Conservation (phyloP, 2,113 vertebrate genomes). For the Thinocorus orbignyianus region DNA sequence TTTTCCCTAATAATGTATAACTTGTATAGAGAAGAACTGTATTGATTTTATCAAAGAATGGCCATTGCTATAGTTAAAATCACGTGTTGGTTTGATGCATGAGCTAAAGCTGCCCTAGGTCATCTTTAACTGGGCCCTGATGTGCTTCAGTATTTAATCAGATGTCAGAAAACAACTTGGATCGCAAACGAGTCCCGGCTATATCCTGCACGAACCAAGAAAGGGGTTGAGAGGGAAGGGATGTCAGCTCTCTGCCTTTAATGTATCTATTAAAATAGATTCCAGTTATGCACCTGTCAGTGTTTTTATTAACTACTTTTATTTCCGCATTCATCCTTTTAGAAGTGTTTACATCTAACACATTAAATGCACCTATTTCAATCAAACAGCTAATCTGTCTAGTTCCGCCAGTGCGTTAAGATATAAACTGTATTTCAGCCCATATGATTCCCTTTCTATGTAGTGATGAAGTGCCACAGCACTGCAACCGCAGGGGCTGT, state of each 20-base stretch:
- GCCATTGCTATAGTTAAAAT: neutral
- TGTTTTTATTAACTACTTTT: neutral
- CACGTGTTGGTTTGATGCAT: neutral
- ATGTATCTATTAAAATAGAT: neutral
- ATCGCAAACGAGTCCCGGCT: neutral
- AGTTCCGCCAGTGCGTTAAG: neutral
- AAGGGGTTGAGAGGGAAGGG: neutral
- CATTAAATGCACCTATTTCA: neutral
- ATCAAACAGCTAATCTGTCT: neutral
- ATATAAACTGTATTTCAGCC: neutral
- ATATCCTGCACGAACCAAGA: neutral
- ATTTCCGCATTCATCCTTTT: neutral
- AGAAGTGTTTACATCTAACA: neutral
- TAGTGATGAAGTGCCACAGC: neutral
- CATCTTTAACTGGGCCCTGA: slow-evolving; percentile 1
- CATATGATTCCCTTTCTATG: neutral
- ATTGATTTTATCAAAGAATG: slow-evolving; percentile 15
- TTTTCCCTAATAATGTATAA: neutral
- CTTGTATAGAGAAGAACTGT: neutral
- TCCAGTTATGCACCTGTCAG: neutral
- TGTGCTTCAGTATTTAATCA: neutral
- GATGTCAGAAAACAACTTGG: neutral
- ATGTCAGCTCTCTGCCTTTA: neutral
- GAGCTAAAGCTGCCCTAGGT: slow-evolving; percentile 13
- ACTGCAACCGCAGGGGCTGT: neutral